phyloP scores from a whole-genome alignment of 1,140 invertebrate genomes.

The Trialeurodes vaporariorum region DNA sequence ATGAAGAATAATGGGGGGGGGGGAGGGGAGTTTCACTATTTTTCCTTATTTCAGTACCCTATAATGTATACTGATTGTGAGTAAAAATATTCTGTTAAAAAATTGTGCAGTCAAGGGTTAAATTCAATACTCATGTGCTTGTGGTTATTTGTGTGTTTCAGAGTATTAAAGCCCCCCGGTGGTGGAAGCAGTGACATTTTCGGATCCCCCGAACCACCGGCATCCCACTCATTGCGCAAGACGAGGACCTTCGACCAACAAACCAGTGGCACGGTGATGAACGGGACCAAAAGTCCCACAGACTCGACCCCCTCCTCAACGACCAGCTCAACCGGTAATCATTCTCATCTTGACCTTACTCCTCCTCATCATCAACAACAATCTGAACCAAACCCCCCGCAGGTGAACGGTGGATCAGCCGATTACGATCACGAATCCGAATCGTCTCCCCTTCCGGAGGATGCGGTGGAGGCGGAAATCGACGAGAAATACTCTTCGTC shows the following conservation, averaged over 20 bases:
- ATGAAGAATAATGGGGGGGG: too few relatives aligned
- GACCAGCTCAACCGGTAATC: conserved; percentile 18
- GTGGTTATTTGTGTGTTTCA: conserved; percentile 31
- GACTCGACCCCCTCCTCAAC: conserved; percentile 5
- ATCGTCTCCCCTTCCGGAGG: not conserved
- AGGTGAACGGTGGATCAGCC: too few relatives aligned
- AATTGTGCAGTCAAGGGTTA: too few relatives aligned
- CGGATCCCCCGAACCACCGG: conserved; percentile 26
- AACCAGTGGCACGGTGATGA: conserved; percentile 12
- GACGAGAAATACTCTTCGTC: too few relatives aligned
- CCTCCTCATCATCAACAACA: conserved; percentile 12
- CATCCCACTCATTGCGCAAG: conserved; percentile 25
- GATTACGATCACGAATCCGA: not conserved
- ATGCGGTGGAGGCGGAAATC: not conserved
- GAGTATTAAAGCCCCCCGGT: conserved; percentile 52
- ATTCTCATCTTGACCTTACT: conserved; percentile 17
- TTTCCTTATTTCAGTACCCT: too few relatives aligned
- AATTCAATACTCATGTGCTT: too few relatives aligned
- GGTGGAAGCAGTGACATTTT: conserved; percentile 52
- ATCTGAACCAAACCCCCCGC: too few relatives aligned
- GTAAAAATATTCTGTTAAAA: too few relatives aligned
- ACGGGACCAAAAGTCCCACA: conserved; percentile 10
- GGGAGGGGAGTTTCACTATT: too few relatives aligned
- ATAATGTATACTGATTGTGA: too few relatives aligned
- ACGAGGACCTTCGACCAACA: conserved; percentile 31